These are phyloP conservation scores for Proterorhinus semilunaris DNA, from an alignment of 2,113 vertebrate species.

Conservation along the genomic window DNA sequence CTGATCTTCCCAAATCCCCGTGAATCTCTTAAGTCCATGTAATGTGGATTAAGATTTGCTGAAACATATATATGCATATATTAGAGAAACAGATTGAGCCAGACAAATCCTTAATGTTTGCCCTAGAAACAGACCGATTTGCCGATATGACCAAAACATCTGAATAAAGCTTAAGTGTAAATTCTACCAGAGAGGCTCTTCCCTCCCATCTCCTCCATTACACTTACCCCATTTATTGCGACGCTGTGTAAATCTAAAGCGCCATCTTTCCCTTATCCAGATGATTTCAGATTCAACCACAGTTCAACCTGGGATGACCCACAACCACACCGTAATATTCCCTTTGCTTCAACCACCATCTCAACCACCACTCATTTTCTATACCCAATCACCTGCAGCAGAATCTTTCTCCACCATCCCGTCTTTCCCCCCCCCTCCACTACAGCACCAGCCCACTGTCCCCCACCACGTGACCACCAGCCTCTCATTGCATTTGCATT, in stretches of 20 bases:
- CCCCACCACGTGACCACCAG: no score
- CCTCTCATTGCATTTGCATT: no score
- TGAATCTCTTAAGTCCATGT: conserved; percentile 76
- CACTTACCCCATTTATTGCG: no score
- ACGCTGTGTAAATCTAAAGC: background rate
- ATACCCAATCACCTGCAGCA: no score
- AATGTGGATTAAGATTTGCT: conserved; percentile 79
- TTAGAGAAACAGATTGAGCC: conserved; percentile 63
- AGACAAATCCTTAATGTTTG: conserved; percentile 25
- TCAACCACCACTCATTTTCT: no score
- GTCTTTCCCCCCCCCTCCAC: no score
- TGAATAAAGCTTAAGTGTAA: conserved; percentile 2
- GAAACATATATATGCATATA: conserved; percentile 68
- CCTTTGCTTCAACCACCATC: no score
- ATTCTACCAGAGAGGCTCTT: background rate
- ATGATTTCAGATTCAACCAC: background rate
- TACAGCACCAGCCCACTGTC: no score
- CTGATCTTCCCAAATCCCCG: conserved; percentile 77
- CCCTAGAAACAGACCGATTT: background rate
- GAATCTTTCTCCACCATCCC: no score
- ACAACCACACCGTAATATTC: background rate
- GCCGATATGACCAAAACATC: conserved; percentile 1
- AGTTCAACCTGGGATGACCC: background rate
- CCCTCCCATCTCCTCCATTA: background rate
- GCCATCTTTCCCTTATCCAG: background rate